phyloP scores from a whole-genome alignment of 2,113 vertebrate genomes.

The Myanophis thanlyinensis region DNA sequence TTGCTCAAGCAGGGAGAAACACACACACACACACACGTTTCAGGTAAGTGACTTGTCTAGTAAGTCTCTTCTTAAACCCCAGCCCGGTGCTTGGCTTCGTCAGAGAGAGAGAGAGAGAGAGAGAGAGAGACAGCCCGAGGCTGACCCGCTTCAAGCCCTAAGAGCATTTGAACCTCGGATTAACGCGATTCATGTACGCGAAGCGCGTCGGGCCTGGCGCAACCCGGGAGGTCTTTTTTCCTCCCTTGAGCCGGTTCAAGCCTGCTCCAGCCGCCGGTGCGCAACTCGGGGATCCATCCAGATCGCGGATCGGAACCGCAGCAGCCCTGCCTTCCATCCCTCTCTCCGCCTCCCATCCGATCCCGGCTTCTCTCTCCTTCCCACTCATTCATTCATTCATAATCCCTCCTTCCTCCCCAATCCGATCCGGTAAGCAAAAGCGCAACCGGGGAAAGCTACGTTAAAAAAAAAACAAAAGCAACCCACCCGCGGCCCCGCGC shows the following conservation, averaged over 20 bases:
- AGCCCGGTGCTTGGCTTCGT: too few species aligned
- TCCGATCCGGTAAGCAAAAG: background rate
- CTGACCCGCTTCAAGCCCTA: background rate
- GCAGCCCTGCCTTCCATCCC: too few species aligned
- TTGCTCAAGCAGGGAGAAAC: too few species aligned
- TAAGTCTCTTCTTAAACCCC: too few species aligned
- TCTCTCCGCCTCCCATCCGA: background rate
- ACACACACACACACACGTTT: too few species aligned
- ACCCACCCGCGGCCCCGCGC: too few species aligned
- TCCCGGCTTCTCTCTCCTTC: too few species aligned
- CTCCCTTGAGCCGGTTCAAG: background rate
- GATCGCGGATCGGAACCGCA: too few species aligned
- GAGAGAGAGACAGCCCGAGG: background rate
- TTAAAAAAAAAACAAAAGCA: background rate
- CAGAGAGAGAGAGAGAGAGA: too few species aligned
- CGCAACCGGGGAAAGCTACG: background rate
- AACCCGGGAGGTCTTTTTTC: background rate
- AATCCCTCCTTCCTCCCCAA: background rate
- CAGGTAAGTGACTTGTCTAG: too few species aligned
- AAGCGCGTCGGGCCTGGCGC: background rate
- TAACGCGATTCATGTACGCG: background rate
- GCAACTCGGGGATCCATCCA: too few species aligned
- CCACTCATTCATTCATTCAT: too few species aligned
- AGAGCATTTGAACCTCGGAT: background rate
- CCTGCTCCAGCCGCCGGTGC: background rate